Conservation (phyloP, 2,888 invertebrate genomes). For the Athrips mouffetella region DNA sequence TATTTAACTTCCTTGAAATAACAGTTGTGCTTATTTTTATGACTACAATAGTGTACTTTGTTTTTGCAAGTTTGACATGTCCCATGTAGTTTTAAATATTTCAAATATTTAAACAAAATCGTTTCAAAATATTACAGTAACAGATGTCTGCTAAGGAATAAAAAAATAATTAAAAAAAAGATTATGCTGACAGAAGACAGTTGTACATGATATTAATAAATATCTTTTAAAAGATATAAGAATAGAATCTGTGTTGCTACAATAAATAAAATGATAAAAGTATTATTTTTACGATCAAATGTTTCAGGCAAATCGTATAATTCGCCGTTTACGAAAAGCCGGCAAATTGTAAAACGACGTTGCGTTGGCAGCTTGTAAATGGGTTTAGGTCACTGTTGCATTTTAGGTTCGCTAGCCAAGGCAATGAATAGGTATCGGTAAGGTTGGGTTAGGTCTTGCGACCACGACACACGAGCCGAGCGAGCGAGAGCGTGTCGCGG, state of each 20-base stretch:
- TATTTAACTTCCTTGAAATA: slow-evolving; percentile 16
- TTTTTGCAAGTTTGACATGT: slow-evolving; percentile 8
- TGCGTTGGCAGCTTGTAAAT: too few relatives aligned
- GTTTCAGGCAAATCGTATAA: too few relatives aligned
- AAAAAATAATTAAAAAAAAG: slow-evolving; percentile 21
- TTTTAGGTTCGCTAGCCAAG: too few relatives aligned
- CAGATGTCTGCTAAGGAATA: slow-evolving; percentile 1
- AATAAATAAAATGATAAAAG: background rate
- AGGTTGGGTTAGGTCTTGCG: too few relatives aligned
- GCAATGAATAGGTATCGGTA: too few relatives aligned
- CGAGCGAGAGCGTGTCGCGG: too few relatives aligned
- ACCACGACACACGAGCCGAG: too few relatives aligned
- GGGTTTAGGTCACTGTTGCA: too few relatives aligned
- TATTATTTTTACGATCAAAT: background rate
- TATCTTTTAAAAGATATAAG: slow-evolving; percentile 19
- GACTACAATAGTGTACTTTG: slow-evolving; percentile 20
- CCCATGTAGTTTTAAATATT: background rate
- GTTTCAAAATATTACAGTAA: slow-evolving; percentile 2
- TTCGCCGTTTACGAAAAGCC: too few relatives aligned
- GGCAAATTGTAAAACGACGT: too few relatives aligned
- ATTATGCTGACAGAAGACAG: slow-evolving; percentile 27
- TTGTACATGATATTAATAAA: slow-evolving; percentile 24
- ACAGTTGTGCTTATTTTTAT: slow-evolving; percentile 19
- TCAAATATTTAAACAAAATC: background rate
- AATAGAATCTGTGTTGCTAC: background rate